Percentiles rank a stretch among this genome's conserved stretches.
These are phyloP conservation scores for Meloidogyne floridensis DNA, from an alignment of 1,140 invertebrate species.

Conservation along the genomic window DNA sequence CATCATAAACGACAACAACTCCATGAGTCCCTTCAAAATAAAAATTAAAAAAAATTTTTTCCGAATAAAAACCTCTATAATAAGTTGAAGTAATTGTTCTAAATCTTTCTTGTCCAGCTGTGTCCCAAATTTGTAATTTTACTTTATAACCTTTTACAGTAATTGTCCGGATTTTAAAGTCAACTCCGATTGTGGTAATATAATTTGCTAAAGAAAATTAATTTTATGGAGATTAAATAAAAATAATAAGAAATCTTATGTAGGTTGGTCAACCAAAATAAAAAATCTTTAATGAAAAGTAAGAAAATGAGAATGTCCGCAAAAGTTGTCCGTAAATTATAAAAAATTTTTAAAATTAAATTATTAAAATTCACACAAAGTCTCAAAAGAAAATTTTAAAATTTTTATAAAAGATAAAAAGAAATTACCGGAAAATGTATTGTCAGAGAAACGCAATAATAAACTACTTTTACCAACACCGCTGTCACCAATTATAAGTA, in stretches of 20 bases:
- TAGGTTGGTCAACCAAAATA: background rate
- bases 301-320: background rate
- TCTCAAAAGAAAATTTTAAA: background rate
- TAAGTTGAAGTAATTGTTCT: conserved; percentile 94
- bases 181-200: conserved; percentile 98
- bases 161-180: conserved; percentile 98
- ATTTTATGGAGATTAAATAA: background rate
- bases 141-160: conserved; percentile 89
- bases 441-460: conserved; percentile 93
- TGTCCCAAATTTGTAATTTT: conserved; percentile 79
- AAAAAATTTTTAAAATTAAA: background rate
- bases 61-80: conserved; percentile 91
- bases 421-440: conserved; percentile 83
- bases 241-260: too few relatives aligned
- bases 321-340: background rate
- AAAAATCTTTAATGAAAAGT: background rate
- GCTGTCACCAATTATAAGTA: conserved; percentile 83
- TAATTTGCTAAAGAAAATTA: conserved; percentile 75
- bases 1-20: conserved; percentile 95
- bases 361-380: background rate
- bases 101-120: conserved; percentile 79
- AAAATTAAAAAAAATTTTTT: conserved; percentile 73
- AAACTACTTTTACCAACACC: conserved; percentile 96
- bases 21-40: background rate
- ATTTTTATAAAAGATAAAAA: background rate